phyloP scores from a whole-genome alignment of 2,797 vertebrate genomes.

The Hydrophis major region DNA sequence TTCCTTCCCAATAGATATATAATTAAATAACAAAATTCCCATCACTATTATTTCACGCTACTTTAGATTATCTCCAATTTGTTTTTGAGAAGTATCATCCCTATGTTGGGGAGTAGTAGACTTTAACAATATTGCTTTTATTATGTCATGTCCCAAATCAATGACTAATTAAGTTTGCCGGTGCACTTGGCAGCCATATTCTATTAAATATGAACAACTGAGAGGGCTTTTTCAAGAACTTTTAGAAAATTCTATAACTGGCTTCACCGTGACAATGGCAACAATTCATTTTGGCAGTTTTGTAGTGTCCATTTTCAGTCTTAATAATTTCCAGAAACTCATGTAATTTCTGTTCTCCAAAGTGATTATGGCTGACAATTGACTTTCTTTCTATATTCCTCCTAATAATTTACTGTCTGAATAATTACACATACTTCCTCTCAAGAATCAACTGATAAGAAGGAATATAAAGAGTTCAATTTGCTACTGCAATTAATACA shows the following conservation, averaged over 20 bases:
- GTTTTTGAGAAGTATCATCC: neutral
- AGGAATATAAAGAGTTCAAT: neutral
- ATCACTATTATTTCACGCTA: neutral
- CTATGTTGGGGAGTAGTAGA: neutral
- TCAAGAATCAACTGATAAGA: neutral
- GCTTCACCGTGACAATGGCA: neutral
- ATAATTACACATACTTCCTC: neutral
- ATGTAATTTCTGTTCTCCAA: neutral
- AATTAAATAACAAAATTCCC: neutral
- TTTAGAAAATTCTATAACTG: neutral
- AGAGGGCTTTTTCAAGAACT: neutral
- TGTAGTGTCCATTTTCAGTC: neutral
- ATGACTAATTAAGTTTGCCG: neutral
- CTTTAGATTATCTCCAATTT: neutral
- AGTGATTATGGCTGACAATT: neutral
- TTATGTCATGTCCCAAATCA: neutral
- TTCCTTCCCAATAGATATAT: neutral
- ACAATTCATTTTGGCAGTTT: neutral
- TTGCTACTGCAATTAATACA: neutral
- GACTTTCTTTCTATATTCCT: neutral
- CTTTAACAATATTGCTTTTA: neutral
- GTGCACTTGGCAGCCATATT: neutral
- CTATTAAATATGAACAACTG: neutral
- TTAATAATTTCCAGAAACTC: neutral
- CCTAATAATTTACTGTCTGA: neutral